phyloP scores from a whole-genome alignment of 2,888 invertebrate species.

The Cyclophora punctaria region DNA sequence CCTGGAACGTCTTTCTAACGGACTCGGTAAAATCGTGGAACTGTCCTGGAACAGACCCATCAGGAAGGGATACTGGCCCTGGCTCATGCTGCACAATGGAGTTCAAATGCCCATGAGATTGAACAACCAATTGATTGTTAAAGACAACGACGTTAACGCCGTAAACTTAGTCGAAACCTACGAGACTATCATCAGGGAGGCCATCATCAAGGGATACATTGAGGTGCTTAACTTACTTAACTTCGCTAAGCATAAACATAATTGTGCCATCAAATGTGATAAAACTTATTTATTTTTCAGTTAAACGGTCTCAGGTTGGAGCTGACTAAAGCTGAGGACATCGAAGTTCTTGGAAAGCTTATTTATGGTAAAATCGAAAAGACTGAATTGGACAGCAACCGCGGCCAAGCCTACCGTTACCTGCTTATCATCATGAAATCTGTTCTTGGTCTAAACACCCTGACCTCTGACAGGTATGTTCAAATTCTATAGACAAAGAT shows the following conservation, averaged over 20 bases:
- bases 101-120: slow-evolving; percentile 69
- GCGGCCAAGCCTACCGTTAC: slow-evolving; percentile 71
- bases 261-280: background rate
- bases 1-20: slow-evolving; percentile 70
- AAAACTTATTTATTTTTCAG: slow-evolving; percentile 19
- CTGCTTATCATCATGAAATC: slow-evolving; percentile 73
- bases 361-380: slow-evolving; percentile 64
- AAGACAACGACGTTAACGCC: slow-evolving; percentile 39
- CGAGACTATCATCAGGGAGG: slow-evolving; percentile 74
- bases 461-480: slow-evolving; percentile 53
- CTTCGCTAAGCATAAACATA: background rate
- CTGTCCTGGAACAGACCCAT: slow-evolving; percentile 62
- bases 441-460: slow-evolving; percentile 52
- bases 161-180: slow-evolving; percentile 48
- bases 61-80: slow-evolving; percentile 73
- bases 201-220: slow-evolving; percentile 72
- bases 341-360: slow-evolving; percentile 71
- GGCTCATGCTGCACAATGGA: slow-evolving; percentile 71
- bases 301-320: slow-evolving; percentile 52
- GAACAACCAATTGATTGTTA: slow-evolving; percentile 51
- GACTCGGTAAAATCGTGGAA: slow-evolving; percentile 57
- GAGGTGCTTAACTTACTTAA: slow-evolving; percentile 37
- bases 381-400: slow-evolving; percentile 48
- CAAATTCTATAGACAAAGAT: slow-evolving; percentile 10
- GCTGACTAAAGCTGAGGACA: slow-evolving; percentile 60